phyloP scores from a whole-genome alignment of 2,888 invertebrate species.

The Helicoverpa assulta region DNA sequence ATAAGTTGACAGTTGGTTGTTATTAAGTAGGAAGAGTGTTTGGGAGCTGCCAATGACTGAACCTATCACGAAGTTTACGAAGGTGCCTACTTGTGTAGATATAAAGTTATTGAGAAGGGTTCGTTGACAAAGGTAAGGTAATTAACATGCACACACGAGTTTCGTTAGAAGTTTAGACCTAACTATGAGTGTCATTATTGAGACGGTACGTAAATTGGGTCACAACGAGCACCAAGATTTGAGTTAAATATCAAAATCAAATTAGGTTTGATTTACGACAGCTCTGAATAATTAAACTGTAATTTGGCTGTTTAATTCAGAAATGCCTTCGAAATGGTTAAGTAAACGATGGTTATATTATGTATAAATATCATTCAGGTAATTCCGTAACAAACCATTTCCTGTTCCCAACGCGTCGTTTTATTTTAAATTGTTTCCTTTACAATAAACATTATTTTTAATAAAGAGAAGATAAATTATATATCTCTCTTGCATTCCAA shows the following conservation, averaged over 20 bases:
- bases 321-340: not conserved
- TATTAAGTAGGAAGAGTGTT: slow-evolving; percentile 26
- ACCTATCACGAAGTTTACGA: slow-evolving; percentile 2
- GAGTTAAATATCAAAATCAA: too few relatives aligned
- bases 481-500: too few relatives aligned
- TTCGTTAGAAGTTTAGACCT: not conserved
- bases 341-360: not conserved
- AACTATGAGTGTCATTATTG: too few relatives aligned
- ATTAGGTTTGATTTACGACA: too few relatives aligned
- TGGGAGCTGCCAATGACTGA: slow-evolving; percentile 2
- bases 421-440: not conserved
- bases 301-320: too few relatives aligned
- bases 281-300: too few relatives aligned
- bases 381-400: not conserved
- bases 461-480: too few relatives aligned
- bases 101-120: slow-evolving; percentile 20
- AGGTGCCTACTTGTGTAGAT: not conserved
- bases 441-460: too few relatives aligned
- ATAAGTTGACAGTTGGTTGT: slow-evolving; percentile 5
- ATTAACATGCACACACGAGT: not conserved
- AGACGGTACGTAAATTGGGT: too few relatives aligned
- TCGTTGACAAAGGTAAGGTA: slow-evolving; percentile 1
- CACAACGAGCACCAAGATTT: too few relatives aligned
- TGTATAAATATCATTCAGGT: not conserved
- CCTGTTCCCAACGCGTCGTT: not conserved